Evolutionary conservation across 2,888 invertebrate genomes (phyloP), one percentile per base, ranked within the genome.

Genomic region (Sesia bembeciformis): DNA sequence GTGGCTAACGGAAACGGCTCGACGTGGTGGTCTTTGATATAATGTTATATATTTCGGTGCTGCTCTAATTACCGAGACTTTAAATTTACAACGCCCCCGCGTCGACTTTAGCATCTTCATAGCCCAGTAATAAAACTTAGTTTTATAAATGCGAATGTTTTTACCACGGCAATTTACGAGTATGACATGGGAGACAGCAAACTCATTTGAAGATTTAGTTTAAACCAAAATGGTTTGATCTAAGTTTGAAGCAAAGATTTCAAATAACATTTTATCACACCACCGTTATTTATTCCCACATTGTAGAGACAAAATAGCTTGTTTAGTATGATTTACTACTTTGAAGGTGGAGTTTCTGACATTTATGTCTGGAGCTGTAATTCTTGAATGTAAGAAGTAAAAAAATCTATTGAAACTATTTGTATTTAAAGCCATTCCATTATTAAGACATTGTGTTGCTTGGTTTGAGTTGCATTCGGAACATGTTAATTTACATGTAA

Each of bases 1-100:
- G 53, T 51, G 54, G 52, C 49, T 57, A 58, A 62, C 65, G 64
- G 64, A 60, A 65, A 49, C 41, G 62, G 57, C 60, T 62, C 84
- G 63, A 68, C 76, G 82, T 66, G 86, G 84, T 84, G 86, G 85
- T 84, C 84, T 61, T 61, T 58, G 57, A 54, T 23, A 61, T 68
- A 64, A 67, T 56, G 57, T 60, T 62, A 66, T 61, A 62, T 64
- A 63, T 72, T 70, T 68, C 56, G 66, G 64, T 63, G 55, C 55
- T 66, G 76, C 63, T 72, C 78, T 70, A 75, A 72, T 75, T 80
- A 68, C n/a, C 63, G 58, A 60, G 55, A 62, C 63, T 68, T 68
- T 63, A 66, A 67, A 67, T 68, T 65, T 66, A 66, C 62, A 64
- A 67, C 61, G 70, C 60, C 68, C 81, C 78, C 78, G 72, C 78